These are phyloP conservation scores for Neoascia interrupta DNA, from an alignment of 2,888 invertebrate genomes.

Conservation along the genomic window DNA sequence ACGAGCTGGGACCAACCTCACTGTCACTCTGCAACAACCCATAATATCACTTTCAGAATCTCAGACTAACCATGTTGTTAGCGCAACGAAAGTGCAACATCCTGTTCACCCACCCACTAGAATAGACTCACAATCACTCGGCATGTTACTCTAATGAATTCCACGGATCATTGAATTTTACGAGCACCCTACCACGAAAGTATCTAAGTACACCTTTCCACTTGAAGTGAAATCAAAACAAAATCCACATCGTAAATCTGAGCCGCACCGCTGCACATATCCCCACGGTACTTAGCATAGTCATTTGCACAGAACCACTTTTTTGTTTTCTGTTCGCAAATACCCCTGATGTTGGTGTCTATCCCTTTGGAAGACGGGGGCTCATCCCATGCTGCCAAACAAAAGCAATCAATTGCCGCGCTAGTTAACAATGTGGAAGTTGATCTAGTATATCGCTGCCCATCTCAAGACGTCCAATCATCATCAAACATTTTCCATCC, in stretches of 20 bases:
- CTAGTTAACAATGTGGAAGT: slow-evolving; percentile 69
- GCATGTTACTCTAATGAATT: slow-evolving; percentile 56
- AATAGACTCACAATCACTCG: neutral
- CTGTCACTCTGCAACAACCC: slow-evolving; percentile 61
- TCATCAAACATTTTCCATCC: slow-evolving; percentile 66
- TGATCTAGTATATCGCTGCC: slow-evolving; percentile 68
- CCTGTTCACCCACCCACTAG: slow-evolving; percentile 29
- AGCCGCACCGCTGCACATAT: slow-evolving; percentile 10
- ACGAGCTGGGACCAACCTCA: slow-evolving; percentile 46
- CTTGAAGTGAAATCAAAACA: slow-evolving; percentile 67
- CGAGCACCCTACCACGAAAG: slow-evolving; percentile 17
- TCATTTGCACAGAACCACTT: slow-evolving; percentile 56
- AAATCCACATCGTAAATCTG: slow-evolving; percentile 63
- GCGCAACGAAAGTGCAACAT: slow-evolving; percentile 38
- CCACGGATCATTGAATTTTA: slow-evolving; percentile 66
- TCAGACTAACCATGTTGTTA: slow-evolving; percentile 19
- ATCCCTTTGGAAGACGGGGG: neutral
- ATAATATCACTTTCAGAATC: slow-evolving; percentile 64
- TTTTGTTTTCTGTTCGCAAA: neutral
- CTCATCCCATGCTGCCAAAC: slow-evolving; percentile 20
- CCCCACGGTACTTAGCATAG: slow-evolving; percentile 46
- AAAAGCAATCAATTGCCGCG: slow-evolving; percentile 64
- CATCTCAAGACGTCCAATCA: slow-evolving; percentile 67
- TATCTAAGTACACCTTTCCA: neutral
- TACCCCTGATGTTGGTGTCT: neutral